phyloP scores from a whole-genome alignment of 2,888 invertebrate genomes.

The Eutolmus rufibarbis region DNA sequence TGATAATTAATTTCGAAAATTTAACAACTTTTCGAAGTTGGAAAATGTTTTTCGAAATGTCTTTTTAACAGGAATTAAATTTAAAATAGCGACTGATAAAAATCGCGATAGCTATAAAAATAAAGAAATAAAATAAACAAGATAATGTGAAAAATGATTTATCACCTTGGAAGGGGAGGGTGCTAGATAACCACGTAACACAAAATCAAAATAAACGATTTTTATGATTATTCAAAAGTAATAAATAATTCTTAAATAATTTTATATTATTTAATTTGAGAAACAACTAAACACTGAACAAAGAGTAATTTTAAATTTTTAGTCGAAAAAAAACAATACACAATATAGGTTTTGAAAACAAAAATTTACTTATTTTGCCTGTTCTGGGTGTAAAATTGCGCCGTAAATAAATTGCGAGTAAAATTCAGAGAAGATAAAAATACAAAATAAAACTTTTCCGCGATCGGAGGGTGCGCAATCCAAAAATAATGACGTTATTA shows the following conservation, averaged over 20 bases:
- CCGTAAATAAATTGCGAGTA: background rate
- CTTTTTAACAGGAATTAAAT: too few relatives aligned
- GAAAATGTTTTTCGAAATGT: too few relatives aligned
- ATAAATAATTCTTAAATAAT: too few relatives aligned
- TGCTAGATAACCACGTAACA: too few relatives aligned
- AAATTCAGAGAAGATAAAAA: background rate
- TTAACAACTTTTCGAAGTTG: too few relatives aligned
- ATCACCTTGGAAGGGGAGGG: too few relatives aligned
- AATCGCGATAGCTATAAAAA: background rate
- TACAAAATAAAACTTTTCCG: background rate
- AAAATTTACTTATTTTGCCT: background rate
- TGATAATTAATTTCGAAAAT: background rate
- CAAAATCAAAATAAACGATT: too few relatives aligned
- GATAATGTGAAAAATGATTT: background rate
- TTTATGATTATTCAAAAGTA: too few relatives aligned
- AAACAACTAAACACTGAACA: too few relatives aligned
- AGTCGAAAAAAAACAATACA: background rate
- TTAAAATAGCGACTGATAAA: background rate
- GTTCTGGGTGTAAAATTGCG: background rate
- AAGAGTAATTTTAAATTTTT: too few relatives aligned
- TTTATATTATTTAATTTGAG: too few relatives aligned
- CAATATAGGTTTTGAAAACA: too few relatives aligned
- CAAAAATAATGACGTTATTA: background rate
- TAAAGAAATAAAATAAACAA: background rate
- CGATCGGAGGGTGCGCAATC: background rate